Conservation (phyloP, 2,113 vertebrate genomes). For the Vombatus ursinus region DNA sequence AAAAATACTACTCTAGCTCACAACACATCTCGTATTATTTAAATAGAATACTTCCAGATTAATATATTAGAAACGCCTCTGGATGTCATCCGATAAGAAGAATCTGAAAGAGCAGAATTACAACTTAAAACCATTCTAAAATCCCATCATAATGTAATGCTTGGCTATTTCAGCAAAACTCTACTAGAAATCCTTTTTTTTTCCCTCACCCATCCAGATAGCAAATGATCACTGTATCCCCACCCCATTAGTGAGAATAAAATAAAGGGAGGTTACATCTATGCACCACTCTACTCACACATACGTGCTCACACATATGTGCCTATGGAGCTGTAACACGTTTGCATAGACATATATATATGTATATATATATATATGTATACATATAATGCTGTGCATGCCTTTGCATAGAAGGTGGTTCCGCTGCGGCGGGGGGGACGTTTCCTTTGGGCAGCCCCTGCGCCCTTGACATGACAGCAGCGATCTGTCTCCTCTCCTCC, state of each 20-base stretch:
- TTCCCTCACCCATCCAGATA: conserved; percentile 25
- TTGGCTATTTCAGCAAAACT: conserved; percentile 68
- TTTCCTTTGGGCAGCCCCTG: conserved; percentile 91
- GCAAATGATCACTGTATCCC: conserved; percentile 22
- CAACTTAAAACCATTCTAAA: conserved; percentile 61
- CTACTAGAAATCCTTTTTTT: conserved; percentile 57
- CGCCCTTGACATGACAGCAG: conserved; percentile 95
- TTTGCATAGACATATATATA: conserved; percentile 53
- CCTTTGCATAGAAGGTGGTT: conserved; percentile 88
- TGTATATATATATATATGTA: conserved; percentile 52
- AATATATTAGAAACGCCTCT: conserved; percentile 70
- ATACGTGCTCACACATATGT: conserved; percentile 65
- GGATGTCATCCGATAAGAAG: conserved; percentile 44
- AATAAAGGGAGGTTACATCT: conserved; percentile 65
- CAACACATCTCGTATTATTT: conserved; percentile 48
- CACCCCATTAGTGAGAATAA: conserved; percentile 56
- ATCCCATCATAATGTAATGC: conserved; percentile 44
- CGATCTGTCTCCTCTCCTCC: conserved; percentile 93
- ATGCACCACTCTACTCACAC: conserved; percentile 65
- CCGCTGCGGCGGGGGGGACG: conserved; percentile 77
- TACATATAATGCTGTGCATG: conserved; percentile 85
- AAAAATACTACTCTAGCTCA: conserved; percentile 54
- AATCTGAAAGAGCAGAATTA: conserved; percentile 66
- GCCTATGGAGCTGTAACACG: conserved; percentile 58
- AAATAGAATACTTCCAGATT: conserved; percentile 71